A percentile compares a stretch with the other conserved stretches of the same genome.
phyloP scores from a whole-genome alignment of 2,113 vertebrate genomes.

The Brienomyrus longianalis region DNA sequence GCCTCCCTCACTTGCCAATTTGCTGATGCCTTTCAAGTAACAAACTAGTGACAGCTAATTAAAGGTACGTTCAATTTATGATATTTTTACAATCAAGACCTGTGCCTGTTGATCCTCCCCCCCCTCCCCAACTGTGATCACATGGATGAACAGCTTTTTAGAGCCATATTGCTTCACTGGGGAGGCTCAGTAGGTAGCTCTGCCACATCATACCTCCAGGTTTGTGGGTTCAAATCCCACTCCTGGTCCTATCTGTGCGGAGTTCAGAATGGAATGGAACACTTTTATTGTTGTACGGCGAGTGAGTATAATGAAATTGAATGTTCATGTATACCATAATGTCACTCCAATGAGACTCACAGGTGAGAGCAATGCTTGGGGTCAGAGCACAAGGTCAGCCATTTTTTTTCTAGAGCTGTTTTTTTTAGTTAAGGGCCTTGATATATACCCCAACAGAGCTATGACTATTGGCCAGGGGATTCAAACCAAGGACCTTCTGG shows the following conservation, averaged over 20 bases:
- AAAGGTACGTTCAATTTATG: background rate
- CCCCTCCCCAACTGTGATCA: background rate
- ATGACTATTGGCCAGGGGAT: background rate
- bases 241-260: background rate
- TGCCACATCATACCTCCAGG: background rate
- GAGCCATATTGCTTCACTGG: background rate
- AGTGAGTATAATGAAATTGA: background rate
- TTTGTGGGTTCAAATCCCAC: background rate
- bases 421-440: background rate
- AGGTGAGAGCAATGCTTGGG: background rate
- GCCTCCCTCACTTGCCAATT: background rate
- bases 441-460: background rate
- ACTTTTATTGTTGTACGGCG: background rate
- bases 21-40: background rate
- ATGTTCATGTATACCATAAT: background rate
- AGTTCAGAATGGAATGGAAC: background rate
- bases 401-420: background rate
- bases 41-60: background rate
- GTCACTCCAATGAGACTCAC: background rate
- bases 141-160: background rate
- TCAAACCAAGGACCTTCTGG: background rate
- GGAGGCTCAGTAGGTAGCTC: background rate
- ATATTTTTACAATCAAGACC: background rate
- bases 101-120: background rate
- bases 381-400: background rate